Base-by-base conservation (phyloP, 2,888 invertebrate genomes). In the Aricia artaxerxes region DNA sequence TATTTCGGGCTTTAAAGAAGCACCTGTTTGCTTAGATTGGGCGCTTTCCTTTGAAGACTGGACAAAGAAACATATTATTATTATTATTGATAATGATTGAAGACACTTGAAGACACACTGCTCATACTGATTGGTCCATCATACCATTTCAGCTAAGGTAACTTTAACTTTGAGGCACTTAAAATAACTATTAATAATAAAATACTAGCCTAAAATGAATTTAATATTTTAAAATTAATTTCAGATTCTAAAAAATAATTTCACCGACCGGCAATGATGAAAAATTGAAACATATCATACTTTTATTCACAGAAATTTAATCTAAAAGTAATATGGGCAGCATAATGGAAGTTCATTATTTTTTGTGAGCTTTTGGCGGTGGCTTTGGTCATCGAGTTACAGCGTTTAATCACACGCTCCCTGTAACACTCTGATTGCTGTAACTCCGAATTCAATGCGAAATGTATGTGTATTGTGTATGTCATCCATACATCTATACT, bases 381-480 rank as follows among this genome's bases (percentile, higher is more conserved):
- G 72, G 72, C 38, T 38, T 73, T 73, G 72, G 72, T 4, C 40
- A 73, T 35, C 35, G 40, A 73, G 13, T 73, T 73, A 73, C 5
- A n/a, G n/a, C 16, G 13, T 73, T 73, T 40, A 73, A 73, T 73
- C 6, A 2, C 40, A 73, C 72, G 72, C 38, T 38, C 16, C 72
- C 38, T 13, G 38, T 73, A 73, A 40, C 72, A 40, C 16, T 31
- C 13, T 73, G 72, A 73, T 73, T 73, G 72, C 35, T 73, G 72
- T 73, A 73, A 73, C n/a, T 73, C 72, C 16, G 38, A 38, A 73
- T 64, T 64, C 31, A 9, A 64, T 64, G 61, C 7, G 24, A n/a
- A 61, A 61, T 61, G 61, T 61, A n/a, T 61, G 61, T 57, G 1
- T 24, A 24, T 24, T 13, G 57, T 61, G 61, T 24, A 31, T 64